Base-by-base conservation (phyloP, 2,888 invertebrate species). In the Cyclophora punctaria region DNA sequence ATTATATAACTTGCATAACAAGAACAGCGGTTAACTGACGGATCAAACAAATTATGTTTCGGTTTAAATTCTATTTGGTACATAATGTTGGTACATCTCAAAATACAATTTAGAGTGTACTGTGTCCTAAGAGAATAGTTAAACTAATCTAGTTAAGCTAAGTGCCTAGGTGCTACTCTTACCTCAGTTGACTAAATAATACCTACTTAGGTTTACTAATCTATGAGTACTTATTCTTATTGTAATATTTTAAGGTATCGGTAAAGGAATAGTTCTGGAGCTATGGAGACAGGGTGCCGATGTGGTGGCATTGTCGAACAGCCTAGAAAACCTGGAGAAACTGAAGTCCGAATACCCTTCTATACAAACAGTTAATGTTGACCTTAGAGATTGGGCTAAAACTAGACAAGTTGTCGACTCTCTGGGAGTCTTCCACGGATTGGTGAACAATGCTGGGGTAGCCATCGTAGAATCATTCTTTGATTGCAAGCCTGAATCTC, bases 401-500 rank as follows among this genome's bases (percentile, higher is more conserved):
- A 94, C 95, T 0, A 90, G 90, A 57, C 71, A 88, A 56, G 90
- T 69, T 0, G 71, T 82, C 0, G 78, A 89, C 46, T 82, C 91
- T 1, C 81, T 93, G 7, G 92, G 91, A 0, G 79, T 79, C 3
- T 90, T 97, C 47, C 93, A 98, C 77, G 90, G 95, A n/a, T 76
- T 98, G 20, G 96, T 98, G 0, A 98, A 98, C 71, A 96, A 95
- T 86, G 97, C 97, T 2, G 98, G 93, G 2, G 83, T 94, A 34
- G 93, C 92, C 3, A 79, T 90, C 7, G 83, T 93, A 3, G 91
- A 92, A 59, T 90, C 94, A 0, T 93, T 98, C 67, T 77, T 93
- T 2, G 91, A 95, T 50, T 85, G 93, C n/a, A 91, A 89, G 3
- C 90, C 92, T 49, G 89, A 91, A 48, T 92, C 91, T 60, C 90